Evolutionary conservation across 2,113 vertebrate genomes (phyloP).

Genomic region (Ahaetulla prasina): DNA sequence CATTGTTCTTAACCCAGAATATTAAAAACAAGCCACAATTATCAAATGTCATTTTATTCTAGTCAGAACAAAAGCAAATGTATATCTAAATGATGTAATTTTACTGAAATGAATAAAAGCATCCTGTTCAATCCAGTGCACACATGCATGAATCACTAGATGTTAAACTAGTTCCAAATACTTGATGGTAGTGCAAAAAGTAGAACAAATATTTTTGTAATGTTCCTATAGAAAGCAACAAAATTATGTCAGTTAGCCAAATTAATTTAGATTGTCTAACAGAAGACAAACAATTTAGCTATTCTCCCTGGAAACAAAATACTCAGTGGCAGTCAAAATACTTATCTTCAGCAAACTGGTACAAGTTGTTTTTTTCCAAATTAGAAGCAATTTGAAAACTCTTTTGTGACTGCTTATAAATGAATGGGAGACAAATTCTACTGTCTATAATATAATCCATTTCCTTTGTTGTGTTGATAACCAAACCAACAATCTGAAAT

Average conservation of each 20-base stretch:
- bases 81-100: not conserved
- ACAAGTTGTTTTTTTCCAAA: not conserved
- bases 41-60: not conserved
- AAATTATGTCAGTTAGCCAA: not conserved
- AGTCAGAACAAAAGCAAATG: not conserved
- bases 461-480: not conserved
- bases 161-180: not conserved
- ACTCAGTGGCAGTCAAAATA: not conserved
- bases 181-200: not conserved
- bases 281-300: slow-evolving; percentile 7
- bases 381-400: slow-evolving; percentile 7
- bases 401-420: slow-evolving; percentile 4
- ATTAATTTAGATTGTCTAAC: not conserved
- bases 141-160: not conserved
- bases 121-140: not conserved
- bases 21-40: not conserved
- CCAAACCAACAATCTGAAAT: not conserved
- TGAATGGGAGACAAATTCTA: not conserved
- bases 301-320: not conserved
- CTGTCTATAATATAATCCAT: slow-evolving; percentile 5
- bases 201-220: not conserved
- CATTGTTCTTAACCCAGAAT: not conserved
- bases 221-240: not conserved
- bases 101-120: not conserved
- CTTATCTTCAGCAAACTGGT: not conserved